Evolutionary conservation across 2,113 vertebrate genomes (phyloP).

Genomic region (Agapornis roseicollis): DNA sequence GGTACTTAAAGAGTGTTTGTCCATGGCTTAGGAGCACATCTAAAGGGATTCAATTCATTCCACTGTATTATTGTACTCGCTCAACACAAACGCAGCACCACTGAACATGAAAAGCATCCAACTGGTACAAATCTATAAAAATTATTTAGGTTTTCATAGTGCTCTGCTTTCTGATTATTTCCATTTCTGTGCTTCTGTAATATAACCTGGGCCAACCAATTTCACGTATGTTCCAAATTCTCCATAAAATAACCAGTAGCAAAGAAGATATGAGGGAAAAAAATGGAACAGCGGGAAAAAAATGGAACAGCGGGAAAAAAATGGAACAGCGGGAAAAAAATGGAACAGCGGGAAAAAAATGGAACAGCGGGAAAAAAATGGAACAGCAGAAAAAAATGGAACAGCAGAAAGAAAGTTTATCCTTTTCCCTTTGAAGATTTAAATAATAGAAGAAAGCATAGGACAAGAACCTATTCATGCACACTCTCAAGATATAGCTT

Average conservation of each 20-base stretch:
- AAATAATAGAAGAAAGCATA: not conserved
- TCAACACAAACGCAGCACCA: not conserved
- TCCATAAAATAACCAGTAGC: not conserved
- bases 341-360: too few species aligned
- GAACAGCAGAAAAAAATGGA: not conserved
- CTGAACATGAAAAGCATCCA: not conserved
- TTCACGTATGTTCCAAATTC: not conserved
- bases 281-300: not conserved
- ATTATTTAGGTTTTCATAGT: not conserved
- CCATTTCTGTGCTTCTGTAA: not conserved
- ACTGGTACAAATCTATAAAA: not conserved
- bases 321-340: not conserved
- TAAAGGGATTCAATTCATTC: not conserved
- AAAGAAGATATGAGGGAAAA: not conserved
- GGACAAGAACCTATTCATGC: not conserved
- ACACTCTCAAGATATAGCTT: not conserved
- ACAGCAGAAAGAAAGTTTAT: not conserved
- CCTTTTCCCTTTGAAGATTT: not conserved
- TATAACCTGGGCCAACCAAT: not conserved
- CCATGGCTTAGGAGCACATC: not conserved
- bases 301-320: not conserved
- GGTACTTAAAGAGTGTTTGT: not conserved
- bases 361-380: not conserved
- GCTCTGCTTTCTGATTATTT: not conserved
- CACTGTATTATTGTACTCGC: accelerated